Percentiles rank a stretch among this genome's conserved stretches.
Evolutionary conservation across 2,113 vertebrate genomes (phyloP).

Genomic region (Hippocampus barbouri): DNA sequence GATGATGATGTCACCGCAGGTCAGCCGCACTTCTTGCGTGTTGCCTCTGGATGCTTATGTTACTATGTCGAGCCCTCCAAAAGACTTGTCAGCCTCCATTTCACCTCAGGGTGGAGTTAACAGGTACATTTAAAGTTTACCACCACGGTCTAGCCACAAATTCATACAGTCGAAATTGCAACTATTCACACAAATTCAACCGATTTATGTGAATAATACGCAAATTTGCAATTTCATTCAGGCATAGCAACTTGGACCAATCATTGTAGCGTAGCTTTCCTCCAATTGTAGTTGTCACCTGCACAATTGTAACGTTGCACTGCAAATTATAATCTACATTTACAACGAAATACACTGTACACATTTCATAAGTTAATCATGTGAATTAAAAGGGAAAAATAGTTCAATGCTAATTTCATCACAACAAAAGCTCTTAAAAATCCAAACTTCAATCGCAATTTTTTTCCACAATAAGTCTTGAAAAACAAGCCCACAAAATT

Average conservation of each 20-base stretch:
- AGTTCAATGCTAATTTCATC: no score
- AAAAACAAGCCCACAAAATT: neutral
- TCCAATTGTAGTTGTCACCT: neutral
- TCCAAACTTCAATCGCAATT: no score
- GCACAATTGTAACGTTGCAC: neutral
- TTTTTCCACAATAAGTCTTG: neutral
- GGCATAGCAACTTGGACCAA: neutral
- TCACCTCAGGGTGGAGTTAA: slow-evolving; percentile 15
- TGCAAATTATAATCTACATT: no score
- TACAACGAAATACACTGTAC: no score
- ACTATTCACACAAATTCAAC: neutral
- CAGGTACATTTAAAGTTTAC: slow-evolving; percentile 29
- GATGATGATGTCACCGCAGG: slow-evolving; percentile 61
- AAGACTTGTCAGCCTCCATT: neutral
- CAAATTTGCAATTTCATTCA: neutral
- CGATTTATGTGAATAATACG: neutral
- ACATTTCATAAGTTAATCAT: no score
- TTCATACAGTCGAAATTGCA: neutral
- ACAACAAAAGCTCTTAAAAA: no score
- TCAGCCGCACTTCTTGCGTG: slow-evolving; percentile 7
- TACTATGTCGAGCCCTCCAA: slow-evolving; percentile 51
- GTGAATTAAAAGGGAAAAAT: no score
- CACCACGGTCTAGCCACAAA: neutral
- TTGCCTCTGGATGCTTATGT: slow-evolving; percentile 50
- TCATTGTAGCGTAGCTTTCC: neutral